Evolutionary conservation across 2,888 invertebrate genomes (phyloP), one percentile per base, ranked within the genome.

Genomic region (Pristionchus entomophagus): DNA sequence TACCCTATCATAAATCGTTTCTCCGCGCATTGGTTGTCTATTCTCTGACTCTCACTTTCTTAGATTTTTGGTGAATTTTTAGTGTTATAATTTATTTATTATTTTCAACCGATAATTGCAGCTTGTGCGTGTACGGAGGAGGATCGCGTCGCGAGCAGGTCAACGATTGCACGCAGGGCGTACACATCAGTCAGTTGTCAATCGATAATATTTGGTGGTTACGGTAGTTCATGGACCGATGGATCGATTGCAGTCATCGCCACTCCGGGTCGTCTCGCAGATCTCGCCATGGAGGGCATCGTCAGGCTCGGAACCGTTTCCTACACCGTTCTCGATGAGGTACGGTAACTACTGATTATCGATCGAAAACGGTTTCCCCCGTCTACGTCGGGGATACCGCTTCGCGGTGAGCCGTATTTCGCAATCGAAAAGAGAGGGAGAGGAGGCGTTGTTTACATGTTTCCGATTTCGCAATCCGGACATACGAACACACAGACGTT

Each of bases 191-290:
- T 90, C 53, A 4, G 84, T 62, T 6, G 14, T 45, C 8, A 45
- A 45, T 6, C 45, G 6, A 45, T 10, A 45, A 10, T 45, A 45
- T 6, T 10, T 45, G 45, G 45, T n/a, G n/a, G n/a, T n/a, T n/a
- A n/a, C n/a, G n/a, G n/a, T n/a, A n/a, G n/a, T n/a, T n/a, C n/a
- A n/a, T n/a, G n/a, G n/a, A n/a, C n/a, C 45, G 14, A 45, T 45
- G 6, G 45, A 45, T 45, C 19, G 6, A 59, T 87, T 89, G 82
- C 86, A 90, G 90, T 98, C 0, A 97, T 98, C 90, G 98, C 97
- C 8, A 98, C 98, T 1, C 98, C 98, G 0, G 98, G 98, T 2
- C 95, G 98, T 85, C 95, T 98, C 0, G 97, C 97, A 94, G 98
- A 98, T 94, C 95, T 98, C n/a, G 95, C 97, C 0, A 94, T 95